These are phyloP conservation scores for Heliconius eleuchia DNA, from an alignment of 1,140 invertebrate genomes.

Conservation along the genomic window DNA sequence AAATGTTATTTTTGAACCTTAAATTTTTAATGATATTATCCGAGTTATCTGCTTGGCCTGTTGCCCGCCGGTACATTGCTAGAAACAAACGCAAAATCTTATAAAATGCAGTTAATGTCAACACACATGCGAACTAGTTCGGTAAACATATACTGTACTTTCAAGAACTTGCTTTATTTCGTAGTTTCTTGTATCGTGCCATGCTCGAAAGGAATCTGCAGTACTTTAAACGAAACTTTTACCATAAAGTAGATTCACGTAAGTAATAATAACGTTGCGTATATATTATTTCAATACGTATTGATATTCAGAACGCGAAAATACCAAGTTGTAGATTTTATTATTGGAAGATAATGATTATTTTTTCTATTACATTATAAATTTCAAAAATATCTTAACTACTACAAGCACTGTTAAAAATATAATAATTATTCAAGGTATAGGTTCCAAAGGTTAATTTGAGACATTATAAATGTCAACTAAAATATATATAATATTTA, in stretches of 20 bases:
- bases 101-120: conserved; percentile 75
- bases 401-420: too few species aligned
- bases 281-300: background rate
- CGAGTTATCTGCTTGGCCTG: conserved; percentile 70
- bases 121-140: conserved; percentile 60
- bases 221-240: conserved; percentile 49
- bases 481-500: background rate
- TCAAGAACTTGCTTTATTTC: conserved; percentile 59
- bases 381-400: too few species aligned
- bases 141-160: conserved; percentile 53
- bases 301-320: background rate
- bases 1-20: background rate
- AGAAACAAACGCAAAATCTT: conserved; percentile 73
- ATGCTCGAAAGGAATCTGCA: conserved; percentile 48
- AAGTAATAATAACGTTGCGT: conserved; percentile 33
- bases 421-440: too few species aligned
- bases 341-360: too few species aligned
- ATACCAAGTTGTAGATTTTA: background rate
- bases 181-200: conserved; percentile 47
- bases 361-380: too few species aligned
- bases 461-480: too few species aligned
- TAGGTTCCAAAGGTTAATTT: too few species aligned
- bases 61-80: conserved; percentile 61
- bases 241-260: conserved; percentile 42
- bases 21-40: conserved; percentile 66